Evolutionary conservation across 1,140 invertebrate species (phyloP).

Genomic region (Copidosoma floridanum): DNA sequence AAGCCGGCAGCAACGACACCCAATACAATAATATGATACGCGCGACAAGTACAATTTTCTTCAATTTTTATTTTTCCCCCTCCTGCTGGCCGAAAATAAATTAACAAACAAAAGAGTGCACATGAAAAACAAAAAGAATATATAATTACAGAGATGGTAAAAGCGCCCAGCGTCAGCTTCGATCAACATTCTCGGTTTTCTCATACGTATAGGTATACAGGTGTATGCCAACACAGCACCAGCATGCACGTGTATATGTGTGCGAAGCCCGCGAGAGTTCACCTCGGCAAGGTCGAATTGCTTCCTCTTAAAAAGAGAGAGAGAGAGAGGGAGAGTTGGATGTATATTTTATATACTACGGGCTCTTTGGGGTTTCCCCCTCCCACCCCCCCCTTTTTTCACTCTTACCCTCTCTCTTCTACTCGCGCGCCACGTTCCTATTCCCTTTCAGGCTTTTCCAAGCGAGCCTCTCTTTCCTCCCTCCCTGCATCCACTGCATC

Average conservation of each 20-base stretch:
- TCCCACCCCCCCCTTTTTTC: neutral
- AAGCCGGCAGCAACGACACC: too few relatives aligned
- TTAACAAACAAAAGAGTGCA: too few relatives aligned
- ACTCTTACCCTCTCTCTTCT: neutral
- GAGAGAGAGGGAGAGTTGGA: too few relatives aligned
- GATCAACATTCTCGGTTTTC: slow-evolving; percentile 10
- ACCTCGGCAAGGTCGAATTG: slow-evolving; percentile 36
- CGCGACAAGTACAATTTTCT: too few relatives aligned
- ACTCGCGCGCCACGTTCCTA: neutral
- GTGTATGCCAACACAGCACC: too few relatives aligned
- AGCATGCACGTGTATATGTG: slow-evolving; percentile 11
- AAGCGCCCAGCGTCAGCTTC: neutral
- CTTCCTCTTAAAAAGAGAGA: slow-evolving; percentile 29
- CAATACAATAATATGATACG: too few relatives aligned
- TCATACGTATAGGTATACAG: too few relatives aligned
- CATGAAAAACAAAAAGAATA: too few relatives aligned
- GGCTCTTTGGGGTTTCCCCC: slow-evolving; percentile 34
- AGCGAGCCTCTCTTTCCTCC: neutral
- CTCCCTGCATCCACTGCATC: neutral
- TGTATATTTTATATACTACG: too few relatives aligned
- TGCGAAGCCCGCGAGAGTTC: slow-evolving; percentile 33
- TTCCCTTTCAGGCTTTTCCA: slow-evolving; percentile 22
- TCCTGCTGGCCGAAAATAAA: too few relatives aligned
- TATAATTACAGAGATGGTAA: too few relatives aligned
- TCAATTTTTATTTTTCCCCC: too few relatives aligned